Percentiles rank a stretch among this genome's conserved stretches.
Evolutionary conservation across 2,797 vertebrate genomes (phyloP).

Genomic region (Acropternis orthonyx): DNA sequence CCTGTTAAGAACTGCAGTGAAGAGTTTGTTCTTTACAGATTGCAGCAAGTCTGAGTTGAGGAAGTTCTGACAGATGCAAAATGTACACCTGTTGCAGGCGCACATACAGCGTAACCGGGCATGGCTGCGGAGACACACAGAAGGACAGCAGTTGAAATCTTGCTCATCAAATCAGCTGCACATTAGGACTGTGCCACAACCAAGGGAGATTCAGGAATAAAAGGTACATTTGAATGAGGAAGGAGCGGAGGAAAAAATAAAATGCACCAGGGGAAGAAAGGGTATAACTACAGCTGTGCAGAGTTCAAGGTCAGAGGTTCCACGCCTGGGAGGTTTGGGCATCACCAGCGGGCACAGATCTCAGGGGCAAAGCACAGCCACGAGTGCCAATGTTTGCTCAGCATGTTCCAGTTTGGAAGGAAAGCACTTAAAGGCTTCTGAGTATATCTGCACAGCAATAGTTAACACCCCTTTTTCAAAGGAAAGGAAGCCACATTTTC

Average conservation of each 20-base stretch:
- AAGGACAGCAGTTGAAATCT: slow-evolving; percentile 82
- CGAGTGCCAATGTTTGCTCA: not conserved
- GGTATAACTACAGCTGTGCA: slow-evolving; percentile 80
- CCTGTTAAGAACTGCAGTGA: slow-evolving; percentile 96
- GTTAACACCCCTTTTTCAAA: slow-evolving; percentile 74
- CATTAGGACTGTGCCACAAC: slow-evolving; percentile 74
- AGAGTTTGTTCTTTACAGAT: slow-evolving; percentile 95
- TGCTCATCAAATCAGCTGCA: slow-evolving; percentile 71
- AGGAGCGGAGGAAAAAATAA: slow-evolving; percentile 57
- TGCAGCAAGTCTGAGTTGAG: slow-evolving; percentile 98
- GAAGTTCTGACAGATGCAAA: slow-evolving; percentile 99
- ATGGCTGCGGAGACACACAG: slow-evolving; percentile 96
- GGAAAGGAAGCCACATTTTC: slow-evolving; percentile 71
- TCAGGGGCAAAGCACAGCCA: not conserved
- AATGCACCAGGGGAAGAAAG: slow-evolving; percentile 69
- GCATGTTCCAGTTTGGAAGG: not conserved
- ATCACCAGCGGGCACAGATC: not conserved
- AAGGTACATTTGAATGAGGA: slow-evolving; percentile 74
- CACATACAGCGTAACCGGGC: slow-evolving; percentile 96
- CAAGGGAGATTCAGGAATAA: slow-evolving; percentile 73
- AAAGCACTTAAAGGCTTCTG: not conserved
- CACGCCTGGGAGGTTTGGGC: not conserved
- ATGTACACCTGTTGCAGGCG: slow-evolving; percentile 97
- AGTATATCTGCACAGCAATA: slow-evolving; percentile 77
- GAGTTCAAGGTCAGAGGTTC: slow-evolving; percentile 34